Base-by-base conservation (phyloP, 2,797 vertebrate species). In the Danio kyathit region DNA sequence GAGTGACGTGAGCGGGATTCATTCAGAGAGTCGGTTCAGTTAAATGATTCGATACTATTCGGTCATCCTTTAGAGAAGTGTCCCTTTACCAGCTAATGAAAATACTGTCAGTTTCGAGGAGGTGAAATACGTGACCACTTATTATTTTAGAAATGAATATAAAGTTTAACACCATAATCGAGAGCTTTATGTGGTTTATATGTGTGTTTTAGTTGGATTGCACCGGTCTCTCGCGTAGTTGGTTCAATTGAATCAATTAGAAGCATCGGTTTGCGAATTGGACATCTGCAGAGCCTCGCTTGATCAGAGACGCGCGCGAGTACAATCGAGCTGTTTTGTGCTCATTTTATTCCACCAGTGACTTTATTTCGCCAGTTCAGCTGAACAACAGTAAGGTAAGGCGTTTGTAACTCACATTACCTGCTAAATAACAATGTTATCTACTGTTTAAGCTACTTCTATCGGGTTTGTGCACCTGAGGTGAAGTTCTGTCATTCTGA, bases 381-480 rank as follows among this genome's bases (percentile, higher is more conserved):
- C n/a, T 4, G 70, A 16, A 72, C 11, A 17, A 57, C 52, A 16
- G 38, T 6, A 21, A 72, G 70, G 70, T 72, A 72, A 72, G 70
- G 57, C 12, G 0, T 40, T 41, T 57, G 17, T 72, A 52, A 10
- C 40, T 14, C 40, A 1, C 7, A 21, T 57, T 21, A 72, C 19
- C 38, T n/a, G 7, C 9, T 56, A 21, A 44, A 56, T n/a, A 3
- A 17, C 11, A 9, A 21, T 57, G 38, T 72, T 57, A 43, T 57
- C 0, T 21, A 21, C 12, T 44, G 14, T 57, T 72, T 57, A 9
- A 44, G n/a, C 40, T 19, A 56, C 67, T 43, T 71, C 13, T 11
- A 5, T 56, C 51, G 14, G 70, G 29, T 57, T 72, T 9, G 7
- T 56, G 40, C 69, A 13, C n/a, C 66, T 69, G 66, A 52, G 66